Evolutionary conservation across 2,888 invertebrate genomes (phyloP).

Genomic region (Leptinotarsa tumamoca): DNA sequence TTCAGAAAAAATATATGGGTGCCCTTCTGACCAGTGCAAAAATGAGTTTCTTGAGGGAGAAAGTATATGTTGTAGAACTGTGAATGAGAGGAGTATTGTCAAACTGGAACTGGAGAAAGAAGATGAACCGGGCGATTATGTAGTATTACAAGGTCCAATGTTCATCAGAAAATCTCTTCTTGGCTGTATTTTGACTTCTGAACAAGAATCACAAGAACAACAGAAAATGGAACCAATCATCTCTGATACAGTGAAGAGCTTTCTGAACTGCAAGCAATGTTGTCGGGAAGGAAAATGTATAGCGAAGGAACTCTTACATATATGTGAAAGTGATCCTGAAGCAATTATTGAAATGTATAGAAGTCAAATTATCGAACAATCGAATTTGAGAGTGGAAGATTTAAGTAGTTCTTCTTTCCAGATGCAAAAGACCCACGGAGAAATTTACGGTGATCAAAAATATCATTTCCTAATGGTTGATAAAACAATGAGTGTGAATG

Average conservation of each 20-base stretch:
- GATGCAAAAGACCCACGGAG: slow-evolving; percentile 21
- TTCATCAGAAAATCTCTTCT: slow-evolving; percentile 2
- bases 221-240: not conserved
- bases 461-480: slow-evolving; percentile 21
- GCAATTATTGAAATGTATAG: slow-evolving; percentile 15
- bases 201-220: not conserved
- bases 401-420: slow-evolving; percentile 2
- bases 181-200: too few species aligned
- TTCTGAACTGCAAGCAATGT: not conserved
- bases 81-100: not conserved
- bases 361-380: not conserved
- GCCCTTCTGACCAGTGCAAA: not conserved
- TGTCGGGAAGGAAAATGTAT: slow-evolving; percentile 12
- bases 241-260: not conserved
- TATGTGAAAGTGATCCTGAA: slow-evolving; percentile 12
- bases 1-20: not conserved
- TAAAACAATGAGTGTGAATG: not conserved
- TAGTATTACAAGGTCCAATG: slow-evolving; percentile 4
- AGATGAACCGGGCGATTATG: not conserved
- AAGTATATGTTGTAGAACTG: not conserved
- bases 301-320: not conserved
- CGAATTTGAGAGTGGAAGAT: not conserved
- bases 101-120: not conserved
- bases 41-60: not conserved
- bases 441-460: slow-evolving; percentile 10